Evolutionary conservation across 2,797 vertebrate species (phyloP).

Genomic region (Enoplosus armatus): DNA sequence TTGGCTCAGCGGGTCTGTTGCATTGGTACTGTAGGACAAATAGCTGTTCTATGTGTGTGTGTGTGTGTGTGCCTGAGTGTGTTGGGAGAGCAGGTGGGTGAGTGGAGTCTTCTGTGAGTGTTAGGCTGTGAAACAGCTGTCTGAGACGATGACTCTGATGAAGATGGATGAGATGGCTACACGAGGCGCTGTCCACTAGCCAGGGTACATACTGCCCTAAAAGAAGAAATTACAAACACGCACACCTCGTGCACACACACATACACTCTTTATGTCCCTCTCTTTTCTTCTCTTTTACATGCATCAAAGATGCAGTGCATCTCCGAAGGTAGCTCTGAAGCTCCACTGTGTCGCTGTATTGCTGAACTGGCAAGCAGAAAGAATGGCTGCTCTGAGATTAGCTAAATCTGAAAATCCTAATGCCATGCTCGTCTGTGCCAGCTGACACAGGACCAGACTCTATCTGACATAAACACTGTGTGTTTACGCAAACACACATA

Average conservation of each 20-base stretch:
- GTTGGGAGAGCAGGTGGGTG: slow-evolving; percentile 66
- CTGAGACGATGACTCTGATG: slow-evolving; percentile 80
- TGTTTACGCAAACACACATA: slow-evolving; percentile 27
- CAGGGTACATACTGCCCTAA: slow-evolving; percentile 51
- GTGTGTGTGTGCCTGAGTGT: slow-evolving; percentile 18
- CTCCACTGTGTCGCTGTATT: slow-evolving; percentile 19
- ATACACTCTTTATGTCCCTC: slow-evolving; percentile 4
- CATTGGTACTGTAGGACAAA: slow-evolving; percentile 61
- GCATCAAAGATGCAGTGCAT: slow-evolving; percentile 17
- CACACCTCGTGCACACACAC: slow-evolving; percentile 1
- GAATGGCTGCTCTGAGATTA: slow-evolving; percentile 65
- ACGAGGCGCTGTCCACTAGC: slow-evolving; percentile 64
- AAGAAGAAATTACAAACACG: slow-evolving; percentile 35
- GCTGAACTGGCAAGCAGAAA: slow-evolving; percentile 57
- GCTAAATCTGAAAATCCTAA: slow-evolving; percentile 77
- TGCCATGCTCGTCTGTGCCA: slow-evolving; percentile 63
- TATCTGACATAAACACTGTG: slow-evolving; percentile 55
- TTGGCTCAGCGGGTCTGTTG: slow-evolving; percentile 46
- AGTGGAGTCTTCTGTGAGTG: slow-evolving; percentile 66
- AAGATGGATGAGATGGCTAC: slow-evolving; percentile 83
- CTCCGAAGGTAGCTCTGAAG: slow-evolving; percentile 29
- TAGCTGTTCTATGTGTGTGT: slow-evolving; percentile 38
- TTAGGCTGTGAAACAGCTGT: slow-evolving; percentile 84
- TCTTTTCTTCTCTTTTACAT: slow-evolving; percentile 9
- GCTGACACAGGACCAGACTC: slow-evolving; percentile 67